A percentile compares a stretch with the other conserved stretches of the same genome.
Evolutionary conservation across 1,140 invertebrate genomes (phyloP).

Genomic region (Kradibia gibbosae): DNA sequence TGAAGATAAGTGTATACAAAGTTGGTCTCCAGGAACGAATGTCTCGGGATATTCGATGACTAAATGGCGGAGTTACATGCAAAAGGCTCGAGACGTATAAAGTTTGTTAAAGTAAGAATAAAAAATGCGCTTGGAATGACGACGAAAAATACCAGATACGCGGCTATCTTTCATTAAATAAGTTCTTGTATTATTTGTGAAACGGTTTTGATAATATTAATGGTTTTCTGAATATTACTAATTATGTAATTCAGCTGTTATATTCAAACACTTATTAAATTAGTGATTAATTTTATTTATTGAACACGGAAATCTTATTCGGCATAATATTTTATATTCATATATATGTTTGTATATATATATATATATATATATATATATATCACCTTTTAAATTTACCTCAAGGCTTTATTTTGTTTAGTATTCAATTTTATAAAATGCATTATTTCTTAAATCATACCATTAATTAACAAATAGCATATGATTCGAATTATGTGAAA

Average conservation of each 20-base stretch:
- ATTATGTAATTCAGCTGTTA: neutral
- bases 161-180: neutral
- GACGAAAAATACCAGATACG: slow-evolving; percentile 43
- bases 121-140: slow-evolving; percentile 64
- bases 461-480: slow-evolving; percentile 47
- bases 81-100: slow-evolving; percentile 43
- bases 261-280: neutral
- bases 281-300: neutral
- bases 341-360: no score
- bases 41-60: slow-evolving; percentile 4
- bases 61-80: slow-evolving; percentile 30
- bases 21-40: slow-evolving; percentile 41
- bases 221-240: slow-evolving; percentile 19
- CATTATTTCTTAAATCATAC: slow-evolving; percentile 12
- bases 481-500: slow-evolving; percentile 46
- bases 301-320: neutral
- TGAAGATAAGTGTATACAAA: slow-evolving; percentile 42
- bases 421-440: slow-evolving; percentile 30
- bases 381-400: neutral
- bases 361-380: no score
- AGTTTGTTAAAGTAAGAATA: slow-evolving; percentile 45
- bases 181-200: slow-evolving; percentile 27
- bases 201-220: slow-evolving; percentile 13
- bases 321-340: neutral
- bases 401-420: neutral